Base-by-base conservation (phyloP, 2,888 invertebrate species). In the Cephonodes hylas region DNA sequence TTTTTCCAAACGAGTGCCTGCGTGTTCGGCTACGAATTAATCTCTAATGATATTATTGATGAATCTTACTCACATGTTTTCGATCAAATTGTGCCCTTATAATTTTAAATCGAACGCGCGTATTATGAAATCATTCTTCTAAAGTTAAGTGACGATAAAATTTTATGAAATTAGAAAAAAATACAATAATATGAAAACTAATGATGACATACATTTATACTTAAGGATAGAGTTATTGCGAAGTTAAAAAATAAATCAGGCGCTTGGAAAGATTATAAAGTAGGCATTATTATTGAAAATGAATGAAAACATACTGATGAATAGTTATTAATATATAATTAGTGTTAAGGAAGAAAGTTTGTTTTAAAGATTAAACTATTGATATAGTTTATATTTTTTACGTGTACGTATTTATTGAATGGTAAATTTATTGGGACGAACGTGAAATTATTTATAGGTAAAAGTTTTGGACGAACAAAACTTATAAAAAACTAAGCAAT, bases 361-460 rank as follows among this genome's bases (percentile, higher is more conserved):
- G 91, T 92, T 92, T 92, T 91, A 91, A 91, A 92, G 91, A 92
- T 92, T 92, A 91, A 92, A 92, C 92, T 92, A 92, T 92, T 88
- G 87, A 92, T 91, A 92, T 92, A 92, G 92, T 92, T 92, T 92
- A 92, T 92, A 92, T 92, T 92, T 92, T 92, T 91, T 92, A 92
- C 92, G 88, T 92, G 90, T 92, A 91, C 88, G 91, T 92, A 92
- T 91, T 92, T 92, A 92, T 92, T 91, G 91, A 91, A 90, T 87
- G 91, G 89, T 91, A 91, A 92, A 89, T 88, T 92, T 91, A 91
- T 92, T 86, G 91, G 90, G 89, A 88, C 84, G 88, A 83, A 87
- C 87, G 87, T 91, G 91, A 91, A 90, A 91, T 90, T 91, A 91
- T 91, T 90, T 90, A 90, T 91, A 91, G 83, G 91, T 88, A 84